Evolutionary conservation across 1,140 invertebrate genomes (phyloP).

Genomic region (Orchestia grillus): DNA sequence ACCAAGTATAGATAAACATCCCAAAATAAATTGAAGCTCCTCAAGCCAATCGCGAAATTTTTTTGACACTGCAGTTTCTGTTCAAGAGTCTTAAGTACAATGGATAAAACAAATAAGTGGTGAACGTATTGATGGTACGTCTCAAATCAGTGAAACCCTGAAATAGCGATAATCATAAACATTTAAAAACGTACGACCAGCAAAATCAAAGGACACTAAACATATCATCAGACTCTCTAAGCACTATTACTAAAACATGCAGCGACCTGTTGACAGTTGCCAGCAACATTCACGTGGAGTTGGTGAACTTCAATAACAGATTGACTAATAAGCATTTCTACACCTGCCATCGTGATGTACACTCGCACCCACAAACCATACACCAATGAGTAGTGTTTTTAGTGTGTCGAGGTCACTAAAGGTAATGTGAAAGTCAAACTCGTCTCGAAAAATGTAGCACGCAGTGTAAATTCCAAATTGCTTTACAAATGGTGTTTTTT

Average conservation of each 20-base stretch:
- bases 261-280: background rate
- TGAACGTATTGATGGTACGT: background rate
- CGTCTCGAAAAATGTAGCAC: background rate
- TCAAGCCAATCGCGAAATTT: background rate
- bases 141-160: background rate
- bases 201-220: background rate
- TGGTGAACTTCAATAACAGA: background rate
- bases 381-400: too few relatives aligned
- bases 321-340: background rate
- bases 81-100: background rate
- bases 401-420: background rate
- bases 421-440: background rate
- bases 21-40: background rate
- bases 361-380: background rate
- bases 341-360: background rate
- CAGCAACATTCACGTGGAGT: too few relatives aligned
- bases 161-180: background rate
- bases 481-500: background rate
- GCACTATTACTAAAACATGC: background rate
- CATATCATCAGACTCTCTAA: background rate
- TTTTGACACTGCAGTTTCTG: background rate
- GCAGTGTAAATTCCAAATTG: background rate
- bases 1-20: background rate
- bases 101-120: background rate
- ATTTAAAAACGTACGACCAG: background rate